These are phyloP conservation scores for Butorides virescens DNA, from an alignment of 2,113 vertebrate genomes.

Conservation along the genomic window DNA sequence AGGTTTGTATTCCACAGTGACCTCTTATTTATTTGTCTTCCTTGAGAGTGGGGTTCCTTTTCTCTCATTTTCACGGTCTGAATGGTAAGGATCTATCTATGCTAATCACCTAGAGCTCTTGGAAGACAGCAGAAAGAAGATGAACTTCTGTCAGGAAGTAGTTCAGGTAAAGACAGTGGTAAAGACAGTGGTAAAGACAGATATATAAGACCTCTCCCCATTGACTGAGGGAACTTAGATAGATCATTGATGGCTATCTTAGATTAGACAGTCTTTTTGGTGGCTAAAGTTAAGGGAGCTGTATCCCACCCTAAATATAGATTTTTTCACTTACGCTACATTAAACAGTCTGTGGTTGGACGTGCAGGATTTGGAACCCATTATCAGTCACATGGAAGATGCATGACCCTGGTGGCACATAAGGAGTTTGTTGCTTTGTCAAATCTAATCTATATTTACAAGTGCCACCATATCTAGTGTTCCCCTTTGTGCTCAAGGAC, in stretches of 20 bases:
- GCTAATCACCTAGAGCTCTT: not conserved
- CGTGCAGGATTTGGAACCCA: not conserved
- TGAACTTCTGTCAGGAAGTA: not conserved
- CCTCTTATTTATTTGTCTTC: not conserved
- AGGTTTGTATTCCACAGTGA: not conserved
- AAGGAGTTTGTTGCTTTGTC: not conserved
- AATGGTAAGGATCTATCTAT: not conserved
- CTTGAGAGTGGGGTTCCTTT: not conserved
- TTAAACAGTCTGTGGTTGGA: not conserved
- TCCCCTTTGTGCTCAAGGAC: not conserved
- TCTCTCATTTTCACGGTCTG: not conserved
- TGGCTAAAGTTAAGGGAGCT: not conserved
- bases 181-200: not conserved
- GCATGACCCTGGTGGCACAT: not conserved
- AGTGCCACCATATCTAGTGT: not conserved
- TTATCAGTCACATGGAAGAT: not conserved
- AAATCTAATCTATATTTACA: not conserved
- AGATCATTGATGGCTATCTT: not conserved
- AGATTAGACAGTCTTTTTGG: not conserved
- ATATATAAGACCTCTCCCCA: not conserved
- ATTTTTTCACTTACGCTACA: not conserved
- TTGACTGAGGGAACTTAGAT: not conserved
- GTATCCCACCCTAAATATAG: not conserved
- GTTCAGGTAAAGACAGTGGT: not conserved
- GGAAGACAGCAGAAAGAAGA: not conserved